phyloP scores from a whole-genome alignment of 2,797 vertebrate species.

The Gymnothorax reevesii region DNA sequence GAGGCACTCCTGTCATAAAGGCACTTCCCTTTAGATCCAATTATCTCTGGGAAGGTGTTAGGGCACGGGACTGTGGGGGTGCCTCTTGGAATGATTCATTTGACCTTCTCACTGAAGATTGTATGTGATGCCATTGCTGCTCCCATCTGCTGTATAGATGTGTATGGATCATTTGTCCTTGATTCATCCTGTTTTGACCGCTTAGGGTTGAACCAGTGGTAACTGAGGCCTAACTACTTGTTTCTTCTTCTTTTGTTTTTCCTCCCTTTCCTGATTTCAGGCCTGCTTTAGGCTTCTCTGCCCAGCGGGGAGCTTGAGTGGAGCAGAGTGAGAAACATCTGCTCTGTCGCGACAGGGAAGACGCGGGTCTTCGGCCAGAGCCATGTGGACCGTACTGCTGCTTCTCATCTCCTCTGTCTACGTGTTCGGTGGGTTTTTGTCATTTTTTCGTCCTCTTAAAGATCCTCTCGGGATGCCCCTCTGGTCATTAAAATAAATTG shows the following conservation, averaged over 20 bases:
- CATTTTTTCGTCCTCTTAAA: neutral
- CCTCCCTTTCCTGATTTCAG: neutral
- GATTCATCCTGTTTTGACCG: neutral
- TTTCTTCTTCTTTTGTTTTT: neutral
- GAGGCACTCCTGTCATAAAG: neutral
- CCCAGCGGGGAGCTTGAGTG: neutral
- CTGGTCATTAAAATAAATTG: slow-evolving; percentile 29
- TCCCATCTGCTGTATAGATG: slow-evolving; percentile 6
- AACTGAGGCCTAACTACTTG: neutral
- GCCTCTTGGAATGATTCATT: neutral
- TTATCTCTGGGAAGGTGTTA: neutral
- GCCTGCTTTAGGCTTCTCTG: neutral
- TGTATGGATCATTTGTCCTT: slow-evolving; percentile 3
- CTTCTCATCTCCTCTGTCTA: slow-evolving; percentile 85
- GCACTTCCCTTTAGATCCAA: neutral
- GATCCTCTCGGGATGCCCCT: neutral
- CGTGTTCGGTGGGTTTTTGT: slow-evolving; percentile 80
- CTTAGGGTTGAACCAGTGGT: neutral
- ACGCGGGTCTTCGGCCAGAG: slow-evolving; percentile 48
- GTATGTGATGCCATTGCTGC: neutral
- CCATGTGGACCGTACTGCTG: slow-evolving; percentile 92
- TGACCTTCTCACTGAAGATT: neutral
- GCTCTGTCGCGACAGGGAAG: slow-evolving; percentile 50
- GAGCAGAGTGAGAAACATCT: slow-evolving; percentile 42
- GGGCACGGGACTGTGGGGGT: neutral